Evolutionary conservation across 2,113 vertebrate species (phyloP), one percentile per base, ranked within the genome.

Genomic region (Phyllostomus hastatus): DNA sequence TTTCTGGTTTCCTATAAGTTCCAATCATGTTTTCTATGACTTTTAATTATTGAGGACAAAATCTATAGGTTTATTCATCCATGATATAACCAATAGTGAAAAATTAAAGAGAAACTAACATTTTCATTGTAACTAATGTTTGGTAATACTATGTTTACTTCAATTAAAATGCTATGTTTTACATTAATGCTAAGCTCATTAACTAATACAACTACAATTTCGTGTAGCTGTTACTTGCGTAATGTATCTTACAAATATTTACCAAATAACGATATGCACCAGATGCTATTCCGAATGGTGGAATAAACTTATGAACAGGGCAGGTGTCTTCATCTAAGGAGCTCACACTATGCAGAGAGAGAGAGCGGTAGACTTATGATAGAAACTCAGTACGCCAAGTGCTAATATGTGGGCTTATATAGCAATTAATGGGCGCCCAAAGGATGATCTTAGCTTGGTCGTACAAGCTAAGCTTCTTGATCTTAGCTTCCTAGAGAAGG

Each of bases 241-340:
- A 50, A 24, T 83, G 6, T 20, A 41, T 92, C 41, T 90, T 96
- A 26, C 12, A 92, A n/a, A 88, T 86, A 88, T 91, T 95, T 97
- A 69, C 43, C 59, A 92, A 95, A 73, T 86, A 72, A 16, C 16
- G 50, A 2, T 85, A 46, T 78, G 15, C 14, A 46, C 52, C 22
- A 95, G 33, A 59, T 72, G 52, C 35, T 81, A 10, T 85, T 91
- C 52, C 48, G 48, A 92, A 92, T 95, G 35, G 69, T 94, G 35
- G 26, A 35, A 48, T 54, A 87, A 7, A 76, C 31, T 80, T 96
- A 76, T 10, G 61, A 87, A 52, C 28, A 96, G 91, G 70, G 26
- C 31, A 96, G 41, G 5, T 22, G 1, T 90, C 41, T 72, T 94
- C 22, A 35, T 87, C 66, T 80, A 84, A 95, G 48, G 38, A 50